Evolutionary conservation across 2,797 vertebrate species (phyloP), one percentile per base, ranked within the genome.

Genomic region (Chaetodon trifasciatus): DNA sequence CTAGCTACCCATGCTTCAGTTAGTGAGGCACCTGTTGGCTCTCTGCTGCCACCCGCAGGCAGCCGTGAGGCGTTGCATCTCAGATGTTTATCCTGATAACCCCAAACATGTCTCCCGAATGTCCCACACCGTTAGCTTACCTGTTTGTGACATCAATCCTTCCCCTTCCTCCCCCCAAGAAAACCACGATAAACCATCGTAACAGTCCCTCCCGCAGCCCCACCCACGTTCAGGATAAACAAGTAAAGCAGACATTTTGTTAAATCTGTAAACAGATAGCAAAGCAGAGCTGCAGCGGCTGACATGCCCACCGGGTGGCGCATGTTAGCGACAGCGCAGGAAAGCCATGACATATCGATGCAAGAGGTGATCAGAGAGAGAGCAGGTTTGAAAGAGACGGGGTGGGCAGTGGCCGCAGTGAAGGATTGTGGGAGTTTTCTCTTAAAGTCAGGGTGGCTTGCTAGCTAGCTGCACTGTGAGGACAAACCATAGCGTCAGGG

Each of bases 71-170:
- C 19, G 61, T 93, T 95, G 94, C 94, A 95, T 94, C 95, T 89
- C 94, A 93, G 92, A 92, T 91, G 95, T 95, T 96, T 96, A 96
- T 96, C 95, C 95, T 95, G 95, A 93, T 79, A 58, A 67, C 24
- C 68, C 55, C 35, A 4, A 68, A 24, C 73, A 53, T 74, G 72
- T 78, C 35, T 19, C 53, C 16, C n/a, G 80, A 58, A 74, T 21
- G 8, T 21, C 92, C 93, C 42, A 9, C 13, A 44, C 42, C 42
- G 8, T 44, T 44, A 44, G 42, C 42, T 13, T 13, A 44, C 42
- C 42, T 13, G 42, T 44, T 13, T 44, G 42, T 9, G 13, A 5
- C 1, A 46, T 49, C 56, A n/a, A 55, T 49, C 61, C 57, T 13
- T 28, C 2, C 11, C 40, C 5, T 0, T 2, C 42, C 62, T 9